A percentile compares a stretch with the other conserved stretches of the same genome.
phyloP scores from a whole-genome alignment of 1,140 invertebrate genomes.

The Globodera ellingtonae region DNA sequence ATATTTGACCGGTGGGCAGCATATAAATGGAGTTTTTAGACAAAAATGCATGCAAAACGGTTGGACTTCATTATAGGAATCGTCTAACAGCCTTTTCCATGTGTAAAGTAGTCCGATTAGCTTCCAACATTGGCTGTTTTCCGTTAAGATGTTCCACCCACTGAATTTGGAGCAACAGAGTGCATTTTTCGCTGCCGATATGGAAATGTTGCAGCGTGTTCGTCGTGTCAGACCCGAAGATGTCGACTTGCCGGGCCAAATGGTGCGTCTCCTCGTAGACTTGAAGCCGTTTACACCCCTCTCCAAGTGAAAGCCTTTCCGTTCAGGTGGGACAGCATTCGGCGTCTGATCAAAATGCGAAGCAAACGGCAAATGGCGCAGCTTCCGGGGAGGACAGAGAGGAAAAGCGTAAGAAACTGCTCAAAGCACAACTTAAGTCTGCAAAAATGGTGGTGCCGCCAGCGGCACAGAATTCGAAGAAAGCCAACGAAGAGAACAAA shows the following conservation, averaged over 20 bases:
- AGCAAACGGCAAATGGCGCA: background rate
- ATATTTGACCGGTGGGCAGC: background rate
- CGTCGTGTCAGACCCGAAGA: slow-evolving; percentile 50
- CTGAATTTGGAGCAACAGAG: slow-evolving; percentile 38
- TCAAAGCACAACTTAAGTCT: slow-evolving; percentile 43
- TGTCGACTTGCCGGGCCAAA: slow-evolving; percentile 40
- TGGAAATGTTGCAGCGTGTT: slow-evolving; percentile 46
- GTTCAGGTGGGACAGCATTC: slow-evolving; percentile 10
- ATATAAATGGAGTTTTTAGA: slow-evolving; percentile 12
- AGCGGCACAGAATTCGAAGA: slow-evolving; percentile 2
- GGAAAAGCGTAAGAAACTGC: slow-evolving; percentile 42
- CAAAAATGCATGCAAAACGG: slow-evolving; percentile 1
- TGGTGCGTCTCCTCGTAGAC: background rate
- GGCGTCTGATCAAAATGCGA: slow-evolving; percentile 5
- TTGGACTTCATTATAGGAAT: slow-evolving; percentile 5
- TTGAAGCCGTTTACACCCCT: no score
- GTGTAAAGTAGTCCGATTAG: background rate
- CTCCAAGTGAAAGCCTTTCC: background rate
- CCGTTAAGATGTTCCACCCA: slow-evolving; percentile 40
- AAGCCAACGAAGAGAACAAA: slow-evolving; percentile 23
- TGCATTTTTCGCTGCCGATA: slow-evolving; percentile 35
- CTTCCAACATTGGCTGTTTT: background rate
- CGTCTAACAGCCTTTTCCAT: slow-evolving; percentile 1
- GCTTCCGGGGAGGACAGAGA: slow-evolving; percentile 21
- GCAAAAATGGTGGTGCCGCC: slow-evolving; percentile 32